Conservation (phyloP, 2,888 invertebrate species). For the Drosophila nigricruria region DNA sequence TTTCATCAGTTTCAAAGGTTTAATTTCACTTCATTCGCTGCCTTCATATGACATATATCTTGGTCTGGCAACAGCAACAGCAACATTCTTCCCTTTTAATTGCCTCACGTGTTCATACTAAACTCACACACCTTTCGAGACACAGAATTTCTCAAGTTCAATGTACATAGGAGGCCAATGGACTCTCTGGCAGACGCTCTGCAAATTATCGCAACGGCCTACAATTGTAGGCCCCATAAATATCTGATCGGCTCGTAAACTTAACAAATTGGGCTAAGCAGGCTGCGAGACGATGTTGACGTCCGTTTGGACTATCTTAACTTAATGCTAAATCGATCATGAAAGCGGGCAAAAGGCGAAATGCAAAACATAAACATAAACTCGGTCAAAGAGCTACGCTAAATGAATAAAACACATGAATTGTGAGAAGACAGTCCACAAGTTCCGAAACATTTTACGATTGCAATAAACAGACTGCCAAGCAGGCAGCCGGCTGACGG, state of each 20-base stretch:
- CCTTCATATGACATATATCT: constrained; percentile 19
- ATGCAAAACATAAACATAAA: constrained; percentile 50
- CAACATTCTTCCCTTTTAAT: constrained; percentile 2
- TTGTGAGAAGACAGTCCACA: constrained; percentile 33
- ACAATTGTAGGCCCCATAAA: constrained; percentile 47
- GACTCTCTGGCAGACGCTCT: constrained; percentile 38
- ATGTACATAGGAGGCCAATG: constrained; percentile 51
- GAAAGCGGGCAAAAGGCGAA: constrained; percentile 38
- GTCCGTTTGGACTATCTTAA: constrained; percentile 36
- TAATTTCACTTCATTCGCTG: background rate
- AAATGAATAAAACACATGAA: constrained; percentile 10
- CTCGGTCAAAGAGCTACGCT: constrained; percentile 32
- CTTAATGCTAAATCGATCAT: constrained; percentile 68
- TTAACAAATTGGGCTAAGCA: constrained; percentile 57
- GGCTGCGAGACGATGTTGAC: constrained; percentile 5
- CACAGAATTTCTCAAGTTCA: constrained; percentile 55
- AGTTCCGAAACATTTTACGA: constrained; percentile 60
- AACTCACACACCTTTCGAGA: constrained; percentile 21
- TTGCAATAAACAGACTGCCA: constrained; percentile 59
- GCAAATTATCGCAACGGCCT: constrained; percentile 44
- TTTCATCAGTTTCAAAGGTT: background rate
- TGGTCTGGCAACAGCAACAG: background rate
- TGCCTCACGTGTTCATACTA: constrained; percentile 4
- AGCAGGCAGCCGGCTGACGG: background rate
- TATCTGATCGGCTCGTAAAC: constrained; percentile 52